Percentiles rank a stretch among this genome's conserved stretches.
phyloP scores from a whole-genome alignment of 2,797 vertebrate species.

The Tympanoctomys barrerae region DNA sequence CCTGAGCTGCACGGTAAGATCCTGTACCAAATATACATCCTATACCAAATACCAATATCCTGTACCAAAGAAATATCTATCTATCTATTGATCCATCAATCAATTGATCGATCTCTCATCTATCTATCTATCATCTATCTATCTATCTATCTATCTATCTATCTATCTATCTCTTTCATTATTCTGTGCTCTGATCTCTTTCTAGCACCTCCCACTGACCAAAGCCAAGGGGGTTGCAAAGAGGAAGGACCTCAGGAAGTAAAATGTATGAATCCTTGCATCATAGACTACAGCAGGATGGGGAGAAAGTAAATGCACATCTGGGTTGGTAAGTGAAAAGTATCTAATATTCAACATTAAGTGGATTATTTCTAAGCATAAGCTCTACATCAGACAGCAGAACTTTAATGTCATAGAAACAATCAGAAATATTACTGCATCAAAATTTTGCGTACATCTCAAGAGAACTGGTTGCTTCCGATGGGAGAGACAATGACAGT shows the following conservation, averaged over 20 bases:
- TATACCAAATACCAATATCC: no score
- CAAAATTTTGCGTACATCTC: neutral
- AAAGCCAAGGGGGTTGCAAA: neutral
- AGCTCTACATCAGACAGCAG: neutral
- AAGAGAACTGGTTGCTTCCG: neutral
- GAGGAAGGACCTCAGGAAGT: neutral
- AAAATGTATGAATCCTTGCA: neutral
- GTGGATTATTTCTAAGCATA: constrained; percentile 10
- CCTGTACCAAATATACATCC: no score
- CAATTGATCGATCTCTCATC: no score
- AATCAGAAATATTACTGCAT: neutral
- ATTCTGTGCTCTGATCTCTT: neutral
- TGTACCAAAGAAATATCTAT: no score
- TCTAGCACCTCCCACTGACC: neutral
- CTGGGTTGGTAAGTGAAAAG: neutral
- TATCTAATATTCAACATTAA: neutral
- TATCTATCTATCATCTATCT: no score
- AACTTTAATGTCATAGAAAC: neutral
- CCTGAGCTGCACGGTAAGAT: no score
- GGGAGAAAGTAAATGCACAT: neutral
- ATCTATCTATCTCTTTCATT: neutral
- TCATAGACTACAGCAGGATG: neutral
- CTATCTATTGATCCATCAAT: no score
- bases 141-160: no score
- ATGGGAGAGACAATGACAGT: neutral